Base-by-base conservation (phyloP, 53 echinoderm and acorn worm species). In the Temnopleurus reevesii region DNA sequence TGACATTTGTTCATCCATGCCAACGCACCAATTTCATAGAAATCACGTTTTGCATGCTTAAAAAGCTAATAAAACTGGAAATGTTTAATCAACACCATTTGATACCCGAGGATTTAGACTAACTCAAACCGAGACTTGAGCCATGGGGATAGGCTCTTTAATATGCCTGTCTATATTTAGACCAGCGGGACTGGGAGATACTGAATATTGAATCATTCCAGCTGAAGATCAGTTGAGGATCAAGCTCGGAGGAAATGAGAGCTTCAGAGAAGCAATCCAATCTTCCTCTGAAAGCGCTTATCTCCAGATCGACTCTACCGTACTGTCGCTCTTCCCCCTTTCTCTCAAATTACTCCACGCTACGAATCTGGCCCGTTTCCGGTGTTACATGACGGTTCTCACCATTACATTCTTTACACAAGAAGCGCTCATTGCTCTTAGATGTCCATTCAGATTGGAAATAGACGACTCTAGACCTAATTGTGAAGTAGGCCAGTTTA, bases 201-300 rank as follows among this genome's bases (percentile, higher is more conserved):
- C 26, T 49, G 79, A 79, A 46, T 79, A 79, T 79, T 49, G 49
- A 79, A 79, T 46, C 79, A 79, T 79, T 79, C 77, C 43, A 21
- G 77, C 19, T 77, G 77, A 12, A 47, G 79, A 79, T 79, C 18
- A 47, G 79, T 28, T 47, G 79, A 47, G 46, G 79, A 79, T 79
- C 79, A 79, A 17, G 79, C 29, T 0, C 8, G 49, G 49, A 79
- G 79, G 79, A 79, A 79, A 79, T 79, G 79, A 79, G 79, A 79
- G 79, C 79, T 79, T 79, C 46, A 79, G 79, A 47, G 79, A 29
- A 47, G 79, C 79, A 79, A 79, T 79, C 79, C 47, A 79, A 79
- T 46, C 79, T 79, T 49, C 49, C 79, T 79, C 27, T 49, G 12
- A 79, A 76, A 79, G 27, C 30, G 30, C 79, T 79, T 47, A 79